Evolutionary conservation across 1,140 invertebrate genomes (phyloP), one percentile per base, ranked within the genome.

Genomic region (Halotydeus destructor): DNA sequence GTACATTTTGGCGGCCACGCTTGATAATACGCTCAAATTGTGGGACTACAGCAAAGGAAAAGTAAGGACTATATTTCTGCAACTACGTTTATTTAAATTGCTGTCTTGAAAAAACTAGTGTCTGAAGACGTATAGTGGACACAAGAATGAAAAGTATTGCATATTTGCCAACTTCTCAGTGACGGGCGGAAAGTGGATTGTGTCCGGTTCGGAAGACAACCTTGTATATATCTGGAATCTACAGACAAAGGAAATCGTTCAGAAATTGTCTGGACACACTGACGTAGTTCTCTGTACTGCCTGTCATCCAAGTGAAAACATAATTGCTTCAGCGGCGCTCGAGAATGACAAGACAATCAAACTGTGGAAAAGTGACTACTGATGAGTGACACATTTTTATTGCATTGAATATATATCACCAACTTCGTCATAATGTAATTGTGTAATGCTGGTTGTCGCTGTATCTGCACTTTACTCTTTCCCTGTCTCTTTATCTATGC

Each of bases 121-220:
- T 62, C 64, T 99, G 14, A 98, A 98, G 67, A 93, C 85, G 0
- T 99, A 99, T 52, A 82, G 77, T 1, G 91, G 91, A 1, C 94
- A 99, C 60, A 83, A 81, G 59, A 99, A 99, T 66, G 88, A 97
- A 64, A 98, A 98, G 60, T 99, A 97, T 63, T 98, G 94, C 60
- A 93, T 99, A 59, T 98, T 98, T 65, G 91, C 94, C 19, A 99
- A 98, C 63, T 99, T 99, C 60, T 98, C 91, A 38, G 89, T 98
- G 3, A 99, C 94, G 33, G 94, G 93, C 45, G 93, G 91, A 60
- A 98, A 89, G 81, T 99, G 94, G 93, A 98, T 99, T 59, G 91
- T 98, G 32, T 94, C 88, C 38, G 94, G 94, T 12, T 97, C 91
- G n/a, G 94, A 99, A 66, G 94, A 99, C 59, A 89, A 94, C 57